phyloP scores from a whole-genome alignment of 1,140 invertebrate species.

The Ceratina japonica region DNA sequence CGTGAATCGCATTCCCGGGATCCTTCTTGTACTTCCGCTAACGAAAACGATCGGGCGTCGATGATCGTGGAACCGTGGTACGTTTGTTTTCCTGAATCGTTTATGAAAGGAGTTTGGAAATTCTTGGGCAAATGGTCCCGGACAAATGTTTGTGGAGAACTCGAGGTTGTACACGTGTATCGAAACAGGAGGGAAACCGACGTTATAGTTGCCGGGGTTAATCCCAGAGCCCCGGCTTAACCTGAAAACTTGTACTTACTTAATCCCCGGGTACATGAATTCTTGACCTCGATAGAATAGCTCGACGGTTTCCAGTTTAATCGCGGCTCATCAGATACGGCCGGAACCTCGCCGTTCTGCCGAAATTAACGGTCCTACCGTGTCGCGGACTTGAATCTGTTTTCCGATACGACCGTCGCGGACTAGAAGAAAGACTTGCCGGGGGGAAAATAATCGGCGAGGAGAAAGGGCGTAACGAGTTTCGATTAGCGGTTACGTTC shows the following conservation, averaged over 20 bases:
- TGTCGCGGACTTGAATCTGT: not conserved
- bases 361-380: slow-evolving; percentile 20
- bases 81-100: slow-evolving; percentile 7
- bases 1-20: not conserved
- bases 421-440: not conserved
- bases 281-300: slow-evolving; percentile 56
- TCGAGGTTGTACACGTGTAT: slow-evolving; percentile 38
- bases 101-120: slow-evolving; percentile 8
- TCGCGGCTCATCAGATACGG: slow-evolving; percentile 13
- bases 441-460: not conserved
- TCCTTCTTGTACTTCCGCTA: not conserved
- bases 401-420: not conserved
- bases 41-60: not conserved
- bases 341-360: not conserved
- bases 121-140: slow-evolving; percentile 31
- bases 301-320: slow-evolving; percentile 22
- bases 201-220: slow-evolving; percentile 44
- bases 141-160: slow-evolving; percentile 56
- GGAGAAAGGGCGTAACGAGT: not conserved
- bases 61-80: not conserved
- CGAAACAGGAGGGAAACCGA: slow-evolving; percentile 13
- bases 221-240: slow-evolving; percentile 55
- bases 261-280: slow-evolving; percentile 58
- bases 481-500: not conserved
- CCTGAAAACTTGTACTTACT: slow-evolving; percentile 63